Conservation (phyloP, 2,797 vertebrate genomes). For the Lates japonicus region DNA sequence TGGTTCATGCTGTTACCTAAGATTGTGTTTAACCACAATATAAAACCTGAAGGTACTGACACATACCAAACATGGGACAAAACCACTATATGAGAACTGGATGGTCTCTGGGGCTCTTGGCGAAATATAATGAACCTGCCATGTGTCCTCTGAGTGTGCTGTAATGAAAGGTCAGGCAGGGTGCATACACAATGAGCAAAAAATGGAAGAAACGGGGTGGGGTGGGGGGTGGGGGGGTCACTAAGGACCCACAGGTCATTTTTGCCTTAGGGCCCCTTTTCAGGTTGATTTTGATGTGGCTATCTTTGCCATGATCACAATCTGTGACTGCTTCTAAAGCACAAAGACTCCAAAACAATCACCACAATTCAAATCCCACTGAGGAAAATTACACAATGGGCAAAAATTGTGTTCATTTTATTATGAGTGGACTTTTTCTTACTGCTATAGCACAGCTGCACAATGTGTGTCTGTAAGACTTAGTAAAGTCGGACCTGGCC, state of each 20-base stretch:
- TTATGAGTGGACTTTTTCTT: background rate
- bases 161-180: slow-evolving; percentile 28
- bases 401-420: background rate
- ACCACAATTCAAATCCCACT: background rate
- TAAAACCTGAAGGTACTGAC: background rate
- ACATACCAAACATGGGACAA: slow-evolving; percentile 1
- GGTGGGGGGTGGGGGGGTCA: background rate
- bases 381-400: background rate
- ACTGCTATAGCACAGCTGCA: background rate
- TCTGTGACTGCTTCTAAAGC: background rate
- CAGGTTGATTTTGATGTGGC: background rate
- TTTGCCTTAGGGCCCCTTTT: slow-evolving; percentile 10
- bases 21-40: background rate
- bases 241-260: background rate
- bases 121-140: slow-evolving; percentile 28
- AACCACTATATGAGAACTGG: background rate
- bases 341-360: background rate
- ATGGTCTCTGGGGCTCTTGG: slow-evolving; percentile 6
- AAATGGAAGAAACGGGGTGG: background rate
- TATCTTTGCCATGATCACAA: slow-evolving; percentile 11
- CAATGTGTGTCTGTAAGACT: background rate
- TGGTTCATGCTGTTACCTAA: background rate
- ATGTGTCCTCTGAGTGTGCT: background rate
- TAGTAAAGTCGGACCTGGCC: background rate
- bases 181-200: background rate